Evolutionary conservation across 2,797 vertebrate species (phyloP).

Genomic region (Urocyon cinereoargenteus): DNA sequence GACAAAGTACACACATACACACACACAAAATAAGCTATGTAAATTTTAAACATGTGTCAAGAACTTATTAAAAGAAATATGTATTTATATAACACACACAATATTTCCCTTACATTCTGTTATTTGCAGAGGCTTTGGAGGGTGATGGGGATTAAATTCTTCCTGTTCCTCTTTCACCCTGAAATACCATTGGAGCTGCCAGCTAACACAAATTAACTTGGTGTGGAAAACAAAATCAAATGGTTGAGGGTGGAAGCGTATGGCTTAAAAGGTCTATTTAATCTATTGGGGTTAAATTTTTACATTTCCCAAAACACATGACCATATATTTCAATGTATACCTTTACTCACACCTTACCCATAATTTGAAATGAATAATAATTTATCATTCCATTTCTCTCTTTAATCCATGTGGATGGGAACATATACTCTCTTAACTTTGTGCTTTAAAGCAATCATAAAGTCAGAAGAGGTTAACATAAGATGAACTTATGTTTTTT

Average conservation of each 20-base stretch:
- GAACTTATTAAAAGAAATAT: not conserved
- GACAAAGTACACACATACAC: not conserved
- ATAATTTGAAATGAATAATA: conserved; percentile 30
- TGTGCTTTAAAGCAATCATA: conserved; percentile 25
- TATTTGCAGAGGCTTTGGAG: not conserved
- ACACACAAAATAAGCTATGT: not conserved
- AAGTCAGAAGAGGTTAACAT: not conserved
- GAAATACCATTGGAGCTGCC: not conserved
- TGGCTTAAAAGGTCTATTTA: not conserved
- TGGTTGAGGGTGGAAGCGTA: not conserved
- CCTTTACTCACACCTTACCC: not conserved
- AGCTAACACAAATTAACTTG: not conserved
- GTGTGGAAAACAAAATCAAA: not conserved
- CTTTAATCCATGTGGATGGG: not conserved
- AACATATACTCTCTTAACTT: not conserved
- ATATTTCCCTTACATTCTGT: not conserved
- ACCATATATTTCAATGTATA: not conserved
- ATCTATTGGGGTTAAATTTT: not conserved
- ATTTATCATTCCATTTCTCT: conserved; percentile 15
- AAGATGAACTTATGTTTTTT: not conserved
- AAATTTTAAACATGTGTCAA: not conserved
- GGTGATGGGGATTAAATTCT: not conserved
- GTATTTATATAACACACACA: not conserved
- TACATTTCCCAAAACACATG: not conserved
- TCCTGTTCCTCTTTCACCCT: not conserved